Conservation (phyloP, 2,888 invertebrate genomes). For the Barypeithes pellucidus region DNA sequence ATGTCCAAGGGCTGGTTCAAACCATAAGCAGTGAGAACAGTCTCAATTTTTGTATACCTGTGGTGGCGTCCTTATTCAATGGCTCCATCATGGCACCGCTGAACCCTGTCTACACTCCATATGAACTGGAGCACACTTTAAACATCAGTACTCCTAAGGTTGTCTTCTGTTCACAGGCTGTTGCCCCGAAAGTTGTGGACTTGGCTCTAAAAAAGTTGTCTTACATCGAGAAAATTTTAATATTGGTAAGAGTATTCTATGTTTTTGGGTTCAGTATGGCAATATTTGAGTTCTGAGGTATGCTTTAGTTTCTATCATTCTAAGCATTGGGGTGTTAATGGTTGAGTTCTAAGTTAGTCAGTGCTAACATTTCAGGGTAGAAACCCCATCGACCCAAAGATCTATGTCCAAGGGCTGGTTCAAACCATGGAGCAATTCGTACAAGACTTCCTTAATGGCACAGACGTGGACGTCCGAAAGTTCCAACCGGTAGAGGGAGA, state of each 20-base stretch:
- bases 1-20: background rate
- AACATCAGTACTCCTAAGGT: constrained; percentile 38
- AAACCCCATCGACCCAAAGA: background rate
- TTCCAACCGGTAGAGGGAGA: constrained; percentile 37
- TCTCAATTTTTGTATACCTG: constrained; percentile 41
- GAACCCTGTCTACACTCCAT: constrained; percentile 42
- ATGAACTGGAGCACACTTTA: constrained; percentile 41
- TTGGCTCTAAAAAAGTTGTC: constrained; percentile 20
- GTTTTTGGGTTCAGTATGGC: no score
- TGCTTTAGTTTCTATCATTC: no score
- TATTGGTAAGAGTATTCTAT: constrained; percentile 33
- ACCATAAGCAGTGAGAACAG: constrained; percentile 49
- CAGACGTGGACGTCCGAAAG: constrained; percentile 1
- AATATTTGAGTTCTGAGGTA: no score
- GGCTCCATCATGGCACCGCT: constrained; percentile 41
- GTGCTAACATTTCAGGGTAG: constrained; percentile 10
- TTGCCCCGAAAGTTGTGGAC: constrained; percentile 34
- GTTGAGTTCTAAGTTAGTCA: no score
- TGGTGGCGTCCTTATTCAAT: constrained; percentile 42
- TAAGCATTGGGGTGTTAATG: no score
- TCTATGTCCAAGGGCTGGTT: background rate
- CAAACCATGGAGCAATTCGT: constrained; percentile 22
- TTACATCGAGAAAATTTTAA: constrained; percentile 33
- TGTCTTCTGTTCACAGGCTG: constrained; percentile 22
- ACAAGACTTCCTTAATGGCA: constrained; percentile 18